Percentiles rank a stretch among this genome's conserved stretches.
These are phyloP conservation scores for Microchirus variegatus DNA, from an alignment of 2,797 vertebrate species.

Conservation along the genomic window DNA sequence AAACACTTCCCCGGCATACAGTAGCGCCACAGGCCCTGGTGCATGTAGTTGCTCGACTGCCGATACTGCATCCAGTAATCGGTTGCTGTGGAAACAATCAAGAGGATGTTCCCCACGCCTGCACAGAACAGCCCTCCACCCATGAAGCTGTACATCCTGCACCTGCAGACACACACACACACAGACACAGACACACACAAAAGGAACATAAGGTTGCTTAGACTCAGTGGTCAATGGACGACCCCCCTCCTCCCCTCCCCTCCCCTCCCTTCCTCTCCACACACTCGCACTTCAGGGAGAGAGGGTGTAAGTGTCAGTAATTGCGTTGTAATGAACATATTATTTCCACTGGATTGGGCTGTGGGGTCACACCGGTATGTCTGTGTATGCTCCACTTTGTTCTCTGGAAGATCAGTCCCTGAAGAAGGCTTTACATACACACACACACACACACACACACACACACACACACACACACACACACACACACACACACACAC, in stretches of 20 bases:
- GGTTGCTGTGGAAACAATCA: slow-evolving; percentile 87
- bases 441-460: background rate
- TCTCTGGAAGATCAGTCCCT: slow-evolving; percentile 62
- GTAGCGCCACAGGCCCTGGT: slow-evolving; percentile 81
- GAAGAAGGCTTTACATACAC: slow-evolving; percentile 48
- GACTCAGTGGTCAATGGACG: slow-evolving; percentile 56
- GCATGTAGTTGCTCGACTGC: slow-evolving; percentile 81
- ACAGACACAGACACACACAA: slow-evolving; percentile 35
- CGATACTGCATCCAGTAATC: slow-evolving; percentile 84
- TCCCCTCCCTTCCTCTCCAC: slow-evolving; percentile 10
- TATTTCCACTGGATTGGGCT: slow-evolving; percentile 75
- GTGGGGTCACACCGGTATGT: slow-evolving; percentile 56
- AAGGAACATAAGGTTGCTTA: slow-evolving; percentile 60
- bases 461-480: slow-evolving; percentile 11
- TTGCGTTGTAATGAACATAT: slow-evolving; percentile 83
- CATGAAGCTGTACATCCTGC: slow-evolving; percentile 85
- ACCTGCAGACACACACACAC: slow-evolving; percentile 62
- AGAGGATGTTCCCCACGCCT: slow-evolving; percentile 81
- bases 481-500: slow-evolving; percentile 19
- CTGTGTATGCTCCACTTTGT: slow-evolving; percentile 65
- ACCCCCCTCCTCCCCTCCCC: slow-evolving; percentile 7
- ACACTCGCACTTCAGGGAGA: slow-evolving; percentile 65
- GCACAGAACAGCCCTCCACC: slow-evolving; percentile 84
- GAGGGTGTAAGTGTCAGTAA: slow-evolving; percentile 80
- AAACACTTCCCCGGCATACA: slow-evolving; percentile 79